phyloP scores from a whole-genome alignment of 2,797 vertebrate genomes.

The Discoglossus pictus region DNA sequence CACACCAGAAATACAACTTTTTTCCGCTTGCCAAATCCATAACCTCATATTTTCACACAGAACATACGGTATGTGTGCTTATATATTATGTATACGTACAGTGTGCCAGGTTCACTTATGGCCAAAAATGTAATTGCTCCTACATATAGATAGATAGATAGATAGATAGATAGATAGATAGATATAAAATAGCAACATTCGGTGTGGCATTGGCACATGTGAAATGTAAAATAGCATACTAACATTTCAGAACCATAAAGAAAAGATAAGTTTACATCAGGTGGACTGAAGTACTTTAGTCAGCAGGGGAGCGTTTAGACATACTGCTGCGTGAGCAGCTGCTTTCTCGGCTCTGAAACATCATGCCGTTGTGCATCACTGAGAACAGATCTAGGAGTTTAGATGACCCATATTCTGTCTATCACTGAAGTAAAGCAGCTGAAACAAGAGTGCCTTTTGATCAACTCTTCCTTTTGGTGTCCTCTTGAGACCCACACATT shows the following conservation, averaged over 20 bases:
- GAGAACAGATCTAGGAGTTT: conserved; percentile 30
- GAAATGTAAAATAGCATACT: not conserved
- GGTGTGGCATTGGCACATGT: not conserved
- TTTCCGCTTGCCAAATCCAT: too few relatives aligned
- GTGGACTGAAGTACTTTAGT: conserved; percentile 35
- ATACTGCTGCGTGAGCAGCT: conserved; percentile 27
- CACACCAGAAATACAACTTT: too few relatives aligned
- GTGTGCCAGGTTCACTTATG: too few relatives aligned
- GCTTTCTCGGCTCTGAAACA: conserved; percentile 45
- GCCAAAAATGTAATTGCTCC: too few relatives aligned
- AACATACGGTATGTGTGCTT: too few relatives aligned
- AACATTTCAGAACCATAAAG: conserved; percentile 27
- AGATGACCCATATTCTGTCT: conserved; percentile 54
- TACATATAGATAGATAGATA: too few relatives aligned
- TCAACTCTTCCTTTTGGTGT: conserved; percentile 11
- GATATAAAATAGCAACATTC: too few relatives aligned
- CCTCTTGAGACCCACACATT: not conserved
- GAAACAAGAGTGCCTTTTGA: not conserved
- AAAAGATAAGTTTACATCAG: conserved; percentile 47
- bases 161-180: too few relatives aligned
- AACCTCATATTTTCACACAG: too few relatives aligned
- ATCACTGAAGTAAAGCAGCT: conserved; percentile 17
- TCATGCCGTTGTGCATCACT: conserved; percentile 42
- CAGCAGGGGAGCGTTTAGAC: conserved; percentile 36
- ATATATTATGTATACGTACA: too few relatives aligned